phyloP scores from a whole-genome alignment of 2,888 invertebrate genomes.

The Drosophila meridiana region DNA sequence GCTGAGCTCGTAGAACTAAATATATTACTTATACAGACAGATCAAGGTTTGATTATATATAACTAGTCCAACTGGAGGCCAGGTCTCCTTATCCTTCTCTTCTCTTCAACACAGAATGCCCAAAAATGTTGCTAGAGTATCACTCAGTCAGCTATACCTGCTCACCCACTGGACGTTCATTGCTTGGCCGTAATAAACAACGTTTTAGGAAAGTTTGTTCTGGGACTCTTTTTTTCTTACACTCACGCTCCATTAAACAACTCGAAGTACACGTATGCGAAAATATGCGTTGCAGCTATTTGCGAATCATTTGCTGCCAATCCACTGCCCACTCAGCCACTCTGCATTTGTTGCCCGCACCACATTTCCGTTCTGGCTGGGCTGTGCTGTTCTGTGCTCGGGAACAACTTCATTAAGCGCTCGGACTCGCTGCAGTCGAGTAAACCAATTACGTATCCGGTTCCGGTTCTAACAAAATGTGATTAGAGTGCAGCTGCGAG shows the following conservation, averaged over 20 bases:
- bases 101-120: background rate
- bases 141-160: background rate
- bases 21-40: background rate
- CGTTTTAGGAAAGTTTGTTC: conserved; percentile 8
- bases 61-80: too few relatives aligned
- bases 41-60: background rate
- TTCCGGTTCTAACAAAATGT: conserved; percentile 63
- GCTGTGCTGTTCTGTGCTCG: background rate
- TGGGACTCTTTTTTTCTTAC: conserved; percentile 4
- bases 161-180: background rate
- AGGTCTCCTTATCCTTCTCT: background rate
- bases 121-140: background rate
- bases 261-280: conserved; percentile 11
- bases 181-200: conserved; percentile 30
- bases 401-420: conserved; percentile 69
- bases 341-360: background rate
- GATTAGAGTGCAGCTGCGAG: conserved; percentile 70
- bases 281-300: conserved; percentile 54
- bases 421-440: conserved; percentile 53
- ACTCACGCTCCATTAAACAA: conserved; percentile 28
- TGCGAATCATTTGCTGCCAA: conserved; percentile 46
- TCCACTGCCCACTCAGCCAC: background rate
- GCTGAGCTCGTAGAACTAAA: too few relatives aligned
- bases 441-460: conserved; percentile 72
- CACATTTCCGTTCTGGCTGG: background rate